Evolutionary conservation across 2,888 invertebrate species (phyloP).

Genomic region (Rhagonycha fulva): DNA sequence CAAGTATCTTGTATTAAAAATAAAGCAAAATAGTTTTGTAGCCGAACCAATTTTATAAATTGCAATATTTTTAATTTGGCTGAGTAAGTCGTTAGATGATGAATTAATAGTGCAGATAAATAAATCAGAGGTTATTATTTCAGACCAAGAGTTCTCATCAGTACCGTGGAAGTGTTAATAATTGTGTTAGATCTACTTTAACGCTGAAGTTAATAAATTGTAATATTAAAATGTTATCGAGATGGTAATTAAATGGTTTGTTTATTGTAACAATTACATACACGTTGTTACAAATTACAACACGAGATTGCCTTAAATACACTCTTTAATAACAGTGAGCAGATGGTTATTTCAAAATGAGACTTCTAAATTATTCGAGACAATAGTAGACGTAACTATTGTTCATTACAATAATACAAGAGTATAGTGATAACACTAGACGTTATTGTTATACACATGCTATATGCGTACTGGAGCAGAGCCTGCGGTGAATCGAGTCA

Average conservation of each 20-base stretch:
- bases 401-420: conserved; percentile 28
- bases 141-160: neutral
- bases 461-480: conserved; percentile 24
- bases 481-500: conserved; percentile 38
- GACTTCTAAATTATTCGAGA: conserved; percentile 37
- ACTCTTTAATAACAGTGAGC: conserved; percentile 32
- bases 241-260: neutral
- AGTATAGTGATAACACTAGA: conserved; percentile 31
- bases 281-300: neutral
- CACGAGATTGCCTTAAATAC: neutral
- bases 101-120: neutral
- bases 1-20: neutral
- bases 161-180: neutral
- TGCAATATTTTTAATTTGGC: neutral
- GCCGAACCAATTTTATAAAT: neutral
- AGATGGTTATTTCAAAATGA: conserved; percentile 36
- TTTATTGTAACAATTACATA: neutral
- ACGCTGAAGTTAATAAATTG: neutral
- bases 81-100: neutral
- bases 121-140: neutral
- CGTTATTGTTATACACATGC: conserved; percentile 32
- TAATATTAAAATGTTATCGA: neutral
- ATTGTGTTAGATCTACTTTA: neutral
- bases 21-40: neutral
- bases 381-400: conserved; percentile 22